Conservation (phyloP, 2,797 vertebrate genomes). For the Acridotheres tristis region DNA sequence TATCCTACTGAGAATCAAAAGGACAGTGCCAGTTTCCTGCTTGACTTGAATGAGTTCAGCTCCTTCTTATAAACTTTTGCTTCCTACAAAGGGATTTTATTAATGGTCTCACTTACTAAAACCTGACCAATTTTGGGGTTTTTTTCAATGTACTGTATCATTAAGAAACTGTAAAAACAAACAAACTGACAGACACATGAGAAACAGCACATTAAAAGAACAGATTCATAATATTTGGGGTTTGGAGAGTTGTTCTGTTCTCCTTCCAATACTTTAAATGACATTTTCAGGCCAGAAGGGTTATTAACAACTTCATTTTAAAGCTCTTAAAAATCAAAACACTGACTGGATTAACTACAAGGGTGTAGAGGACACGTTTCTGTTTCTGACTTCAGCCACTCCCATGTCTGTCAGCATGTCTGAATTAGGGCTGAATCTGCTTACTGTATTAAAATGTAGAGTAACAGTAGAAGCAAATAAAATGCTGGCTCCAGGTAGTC, state of each 20-base stretch:
- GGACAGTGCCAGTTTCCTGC: neutral
- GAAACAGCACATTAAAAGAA: constrained; percentile 14
- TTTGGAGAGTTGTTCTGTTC: constrained; percentile 19
- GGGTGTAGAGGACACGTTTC: constrained; percentile 40
- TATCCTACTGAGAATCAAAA: neutral
- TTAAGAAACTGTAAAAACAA: constrained; percentile 30
- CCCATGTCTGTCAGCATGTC: constrained; percentile 60
- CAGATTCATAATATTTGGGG: neutral
- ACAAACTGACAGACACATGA: constrained; percentile 18
- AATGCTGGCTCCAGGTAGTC: constrained; percentile 22
- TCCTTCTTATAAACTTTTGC: neutral
- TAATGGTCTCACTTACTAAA: neutral
- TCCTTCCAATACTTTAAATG: constrained; percentile 16
- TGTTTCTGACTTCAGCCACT: constrained; percentile 52
- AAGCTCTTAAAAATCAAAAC: constrained; percentile 42
- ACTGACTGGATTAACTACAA: constrained; percentile 17
- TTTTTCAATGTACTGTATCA: neutral
- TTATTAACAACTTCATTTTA: constrained; percentile 33
- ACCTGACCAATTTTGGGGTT: neutral
- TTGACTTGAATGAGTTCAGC: neutral
- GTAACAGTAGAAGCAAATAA: neutral
- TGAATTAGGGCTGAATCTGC: constrained; percentile 62
- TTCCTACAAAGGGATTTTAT: constrained; percentile 5
- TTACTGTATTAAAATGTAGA: constrained; percentile 30
- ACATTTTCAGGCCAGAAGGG: constrained; percentile 23